Evolutionary conservation across 2,113 vertebrate genomes (phyloP).

Genomic region (Gopherus evgoodei): DNA sequence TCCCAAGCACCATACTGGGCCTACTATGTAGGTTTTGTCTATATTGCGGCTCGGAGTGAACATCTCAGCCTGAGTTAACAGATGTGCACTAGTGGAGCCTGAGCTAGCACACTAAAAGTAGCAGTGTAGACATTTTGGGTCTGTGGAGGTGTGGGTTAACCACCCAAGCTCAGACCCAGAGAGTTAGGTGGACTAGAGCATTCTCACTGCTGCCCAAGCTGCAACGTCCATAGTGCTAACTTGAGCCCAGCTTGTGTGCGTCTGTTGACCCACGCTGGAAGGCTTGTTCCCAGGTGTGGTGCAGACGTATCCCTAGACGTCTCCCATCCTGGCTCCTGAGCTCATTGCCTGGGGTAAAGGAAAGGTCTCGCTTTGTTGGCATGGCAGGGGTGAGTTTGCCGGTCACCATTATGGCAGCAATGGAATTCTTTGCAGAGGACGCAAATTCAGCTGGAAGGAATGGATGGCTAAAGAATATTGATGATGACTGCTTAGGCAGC

Average conservation of each 20-base stretch:
- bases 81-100: not conserved
- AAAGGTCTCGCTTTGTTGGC: constrained; percentile 23
- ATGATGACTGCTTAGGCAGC: constrained; percentile 55
- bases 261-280: not conserved
- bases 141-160: too few species aligned
- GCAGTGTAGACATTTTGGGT: not conserved
- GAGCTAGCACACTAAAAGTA: not conserved
- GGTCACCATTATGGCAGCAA: constrained; percentile 41
- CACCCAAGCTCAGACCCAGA: not conserved
- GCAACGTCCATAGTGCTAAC: not conserved
- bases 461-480: constrained; percentile 61
- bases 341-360: not conserved
- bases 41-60: too few species aligned
- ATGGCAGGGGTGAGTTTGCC: constrained; percentile 42
- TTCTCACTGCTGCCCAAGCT: not conserved
- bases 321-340: not conserved
- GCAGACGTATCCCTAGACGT: not conserved
- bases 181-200: not conserved
- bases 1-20: not conserved
- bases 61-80: not conserved
- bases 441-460: constrained; percentile 43
- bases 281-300: not conserved
- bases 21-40: constrained; percentile 7
- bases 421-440: constrained; percentile 30
- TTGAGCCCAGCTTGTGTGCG: not conserved